These are phyloP conservation scores for Drosophila kanekoi DNA, from an alignment of 2,888 invertebrate species.

Conservation along the genomic window DNA sequence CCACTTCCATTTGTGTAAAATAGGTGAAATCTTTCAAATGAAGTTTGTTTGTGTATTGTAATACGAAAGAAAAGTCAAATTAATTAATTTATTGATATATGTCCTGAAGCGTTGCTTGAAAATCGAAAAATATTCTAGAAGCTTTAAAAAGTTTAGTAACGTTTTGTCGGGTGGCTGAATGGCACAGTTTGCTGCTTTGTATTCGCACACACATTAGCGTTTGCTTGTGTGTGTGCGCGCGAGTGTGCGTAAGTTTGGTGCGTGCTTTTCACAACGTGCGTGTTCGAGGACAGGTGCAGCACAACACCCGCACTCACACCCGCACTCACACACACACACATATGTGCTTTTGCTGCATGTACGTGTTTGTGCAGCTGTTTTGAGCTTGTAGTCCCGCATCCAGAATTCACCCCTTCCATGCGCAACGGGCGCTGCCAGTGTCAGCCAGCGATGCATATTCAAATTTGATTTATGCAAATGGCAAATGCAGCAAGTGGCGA, in stretches of 20 bases:
- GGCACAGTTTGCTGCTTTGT: constrained; percentile 20
- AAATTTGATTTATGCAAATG: constrained; percentile 79
- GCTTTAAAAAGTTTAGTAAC: not conserved
- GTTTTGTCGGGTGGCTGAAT: constrained; percentile 46
- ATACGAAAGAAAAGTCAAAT: no score
- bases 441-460: constrained; percentile 73
- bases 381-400: constrained; percentile 37
- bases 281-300: constrained; percentile 52
- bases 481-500: constrained; percentile 48
- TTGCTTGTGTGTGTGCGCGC: constrained; percentile 16
- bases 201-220: constrained; percentile 8
- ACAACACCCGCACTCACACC: constrained; percentile 15
- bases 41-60: no score
- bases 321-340: constrained; percentile 5
- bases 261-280: constrained; percentile 60
- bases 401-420: not conserved
- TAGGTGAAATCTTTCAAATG: no score
- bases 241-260: constrained; percentile 58
- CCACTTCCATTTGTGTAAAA: no score
- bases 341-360: constrained; percentile 11
- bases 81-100: no score
- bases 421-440: constrained; percentile 33
- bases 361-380: constrained; percentile 55
- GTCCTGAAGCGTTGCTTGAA: no score
- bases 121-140: not conserved